Percentiles rank a stretch among this genome's conserved stretches.
phyloP scores from a whole-genome alignment of 2,888 invertebrate species.

The Pedicia rivosa region DNA sequence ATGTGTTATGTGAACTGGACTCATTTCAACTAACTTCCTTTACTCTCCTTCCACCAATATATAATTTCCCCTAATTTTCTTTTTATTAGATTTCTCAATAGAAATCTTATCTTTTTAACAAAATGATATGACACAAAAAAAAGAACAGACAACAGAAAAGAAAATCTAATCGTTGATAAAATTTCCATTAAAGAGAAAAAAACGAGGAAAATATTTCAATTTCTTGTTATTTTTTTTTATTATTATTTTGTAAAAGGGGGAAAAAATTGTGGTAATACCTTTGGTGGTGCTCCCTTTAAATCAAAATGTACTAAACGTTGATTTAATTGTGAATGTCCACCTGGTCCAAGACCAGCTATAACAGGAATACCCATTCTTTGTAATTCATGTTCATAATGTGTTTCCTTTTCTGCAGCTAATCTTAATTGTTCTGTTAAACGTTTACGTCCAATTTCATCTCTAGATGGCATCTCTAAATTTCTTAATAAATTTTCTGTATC shows the following conservation, averaged over 20 bases:
- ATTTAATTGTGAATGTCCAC: constrained; percentile 24
- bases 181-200: too few species aligned
- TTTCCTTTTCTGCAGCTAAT: constrained; percentile 23
- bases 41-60: too few species aligned
- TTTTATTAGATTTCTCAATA: too few species aligned
- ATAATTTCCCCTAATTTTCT: too few species aligned
- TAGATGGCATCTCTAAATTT: constrained; percentile 27
- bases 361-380: constrained; percentile 29
- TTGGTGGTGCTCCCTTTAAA: constrained; percentile 61
- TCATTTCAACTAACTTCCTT: too few species aligned
- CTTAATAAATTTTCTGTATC: constrained; percentile 16
- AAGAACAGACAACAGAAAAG: too few species aligned
- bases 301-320: constrained; percentile 55
- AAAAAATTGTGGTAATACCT: constrained; percentile 18
- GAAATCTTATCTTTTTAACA: too few species aligned
- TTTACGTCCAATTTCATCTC: constrained; percentile 26
- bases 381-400: constrained; percentile 26
- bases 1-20: too few species aligned
- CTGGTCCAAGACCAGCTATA: constrained; percentile 27
- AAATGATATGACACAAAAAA: too few species aligned
- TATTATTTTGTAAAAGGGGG: neutral
- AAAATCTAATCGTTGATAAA: too few species aligned
- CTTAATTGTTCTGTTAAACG: constrained; percentile 24
- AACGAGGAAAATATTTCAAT: too few species aligned
- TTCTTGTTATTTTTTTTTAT: too few species aligned